phyloP scores from a whole-genome alignment of 2,797 vertebrate species.

The Chelon auratus region DNA sequence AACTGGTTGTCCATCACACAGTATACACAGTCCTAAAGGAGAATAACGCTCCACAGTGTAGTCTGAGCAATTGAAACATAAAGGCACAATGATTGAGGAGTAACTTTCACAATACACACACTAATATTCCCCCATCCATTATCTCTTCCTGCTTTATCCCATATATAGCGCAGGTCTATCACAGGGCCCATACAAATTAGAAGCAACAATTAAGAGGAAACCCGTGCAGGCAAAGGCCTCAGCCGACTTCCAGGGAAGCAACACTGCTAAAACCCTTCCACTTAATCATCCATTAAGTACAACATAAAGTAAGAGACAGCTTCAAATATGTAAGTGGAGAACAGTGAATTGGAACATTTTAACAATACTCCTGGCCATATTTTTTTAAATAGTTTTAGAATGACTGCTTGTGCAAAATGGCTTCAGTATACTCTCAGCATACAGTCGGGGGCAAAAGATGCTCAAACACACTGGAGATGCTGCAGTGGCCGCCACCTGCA shows the following conservation, averaged over 20 bases:
- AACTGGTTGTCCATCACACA: not conserved
- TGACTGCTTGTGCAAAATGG: not conserved
- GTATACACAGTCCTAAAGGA: not conserved
- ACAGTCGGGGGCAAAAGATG: not conserved
- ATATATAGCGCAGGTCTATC: too few species aligned
- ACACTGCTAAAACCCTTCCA: not conserved
- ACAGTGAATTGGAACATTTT: not conserved
- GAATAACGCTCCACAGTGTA: not conserved
- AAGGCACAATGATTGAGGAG: too few species aligned
- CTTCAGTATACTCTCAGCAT: not conserved
- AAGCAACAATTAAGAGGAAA: too few species aligned
- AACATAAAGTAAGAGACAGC: not conserved
- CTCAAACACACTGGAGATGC: not conserved
- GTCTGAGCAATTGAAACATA: not conserved
- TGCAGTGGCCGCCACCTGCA: not conserved
- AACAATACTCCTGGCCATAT: conserved; percentile 1
- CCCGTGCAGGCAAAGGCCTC: too few species aligned
- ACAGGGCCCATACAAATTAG: too few species aligned
- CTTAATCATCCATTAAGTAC: not conserved
- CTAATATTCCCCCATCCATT: too few species aligned
- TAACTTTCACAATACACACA: too few species aligned
- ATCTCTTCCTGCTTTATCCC: too few species aligned
- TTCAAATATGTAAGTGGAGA: not conserved
- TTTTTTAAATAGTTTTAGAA: not conserved
- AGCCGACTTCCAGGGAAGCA: not conserved